Conservation (phyloP, 2,888 invertebrate genomes). For the Epistrophe grossulariae region DNA sequence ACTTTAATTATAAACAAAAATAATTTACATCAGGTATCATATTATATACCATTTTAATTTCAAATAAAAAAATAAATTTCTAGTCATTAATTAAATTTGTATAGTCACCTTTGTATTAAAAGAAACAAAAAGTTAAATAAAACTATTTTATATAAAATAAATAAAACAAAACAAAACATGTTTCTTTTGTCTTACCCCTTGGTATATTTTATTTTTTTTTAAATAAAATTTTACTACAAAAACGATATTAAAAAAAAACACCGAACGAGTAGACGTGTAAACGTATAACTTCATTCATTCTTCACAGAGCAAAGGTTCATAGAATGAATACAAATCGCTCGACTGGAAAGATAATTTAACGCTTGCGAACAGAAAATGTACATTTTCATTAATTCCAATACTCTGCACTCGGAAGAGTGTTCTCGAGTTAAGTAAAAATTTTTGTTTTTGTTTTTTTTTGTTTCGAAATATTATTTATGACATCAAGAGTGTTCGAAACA, state of each 20-base stretch:
- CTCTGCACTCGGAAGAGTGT: conserved; percentile 60
- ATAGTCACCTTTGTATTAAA: not conserved
- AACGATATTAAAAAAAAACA: not conserved
- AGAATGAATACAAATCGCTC: conserved; percentile 48
- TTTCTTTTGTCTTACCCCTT: not conserved
- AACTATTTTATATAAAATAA: not conserved
- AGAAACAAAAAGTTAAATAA: not conserved
- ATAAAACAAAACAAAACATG: not conserved
- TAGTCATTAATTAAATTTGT: not conserved
- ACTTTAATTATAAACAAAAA: not conserved
- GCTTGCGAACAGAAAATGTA: conserved; percentile 72
- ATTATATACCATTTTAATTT: not conserved
- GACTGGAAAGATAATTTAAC: conserved; percentile 75
- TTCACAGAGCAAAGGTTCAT: conserved; percentile 35
- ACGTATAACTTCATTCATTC: conserved; percentile 51
- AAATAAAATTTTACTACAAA: not conserved
- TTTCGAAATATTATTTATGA: conserved; percentile 65
- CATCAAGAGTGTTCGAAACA: conserved; percentile 52
- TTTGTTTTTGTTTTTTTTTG: conserved; percentile 30
- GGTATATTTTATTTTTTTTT: not conserved
- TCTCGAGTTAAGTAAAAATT: not conserved
- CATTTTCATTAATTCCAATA: conserved; percentile 75
- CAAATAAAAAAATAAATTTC: not conserved
- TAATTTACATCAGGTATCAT: not conserved
- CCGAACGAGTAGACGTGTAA: conserved; percentile 27